These are phyloP conservation scores for Bovichtus variegatus DNA, from an alignment of 2,797 vertebrate genomes.

Conservation along the genomic window DNA sequence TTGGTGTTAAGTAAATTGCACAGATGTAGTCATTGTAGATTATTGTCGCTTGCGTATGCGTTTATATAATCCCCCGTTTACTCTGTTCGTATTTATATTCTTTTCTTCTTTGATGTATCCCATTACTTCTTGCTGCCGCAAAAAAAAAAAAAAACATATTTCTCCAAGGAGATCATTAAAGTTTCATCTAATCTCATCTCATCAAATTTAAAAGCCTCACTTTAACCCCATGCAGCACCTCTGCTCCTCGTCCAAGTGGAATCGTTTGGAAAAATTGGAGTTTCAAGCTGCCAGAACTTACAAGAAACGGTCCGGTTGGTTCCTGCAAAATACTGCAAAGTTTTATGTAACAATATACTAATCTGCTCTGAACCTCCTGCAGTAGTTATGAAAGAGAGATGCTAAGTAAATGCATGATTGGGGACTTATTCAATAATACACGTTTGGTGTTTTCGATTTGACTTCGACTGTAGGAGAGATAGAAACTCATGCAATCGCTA, in stretches of 20 bases:
- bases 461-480: background rate
- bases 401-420: conserved; percentile 39
- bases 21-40: conserved; percentile 57
- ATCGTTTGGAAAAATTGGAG: conserved; percentile 39
- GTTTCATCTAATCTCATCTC: conserved; percentile 65
- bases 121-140: conserved; percentile 46
- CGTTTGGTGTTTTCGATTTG: conserved; percentile 21
- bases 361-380: conserved; percentile 50
- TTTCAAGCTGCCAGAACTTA: conserved; percentile 43
- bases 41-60: conserved; percentile 36
- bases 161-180: conserved; percentile 65
- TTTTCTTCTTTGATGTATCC: conserved; percentile 60
- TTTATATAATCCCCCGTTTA: conserved; percentile 63
- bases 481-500: background rate
- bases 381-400: conserved; percentile 37
- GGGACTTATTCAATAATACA: conserved; percentile 34
- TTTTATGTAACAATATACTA: conserved; percentile 65
- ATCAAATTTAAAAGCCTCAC: conserved; percentile 54
- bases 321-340: conserved; percentile 34
- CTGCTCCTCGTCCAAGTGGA: conserved; percentile 46
- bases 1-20: conserved; percentile 58
- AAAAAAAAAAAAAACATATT: conserved; percentile 36
- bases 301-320: conserved; percentile 38
- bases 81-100: conserved; percentile 51
- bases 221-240: conserved; percentile 34